Percentiles rank a stretch among this genome's conserved stretches.
Conservation (phyloP, 2,797 vertebrate species). For the Micromesistius poutassou region DNA sequence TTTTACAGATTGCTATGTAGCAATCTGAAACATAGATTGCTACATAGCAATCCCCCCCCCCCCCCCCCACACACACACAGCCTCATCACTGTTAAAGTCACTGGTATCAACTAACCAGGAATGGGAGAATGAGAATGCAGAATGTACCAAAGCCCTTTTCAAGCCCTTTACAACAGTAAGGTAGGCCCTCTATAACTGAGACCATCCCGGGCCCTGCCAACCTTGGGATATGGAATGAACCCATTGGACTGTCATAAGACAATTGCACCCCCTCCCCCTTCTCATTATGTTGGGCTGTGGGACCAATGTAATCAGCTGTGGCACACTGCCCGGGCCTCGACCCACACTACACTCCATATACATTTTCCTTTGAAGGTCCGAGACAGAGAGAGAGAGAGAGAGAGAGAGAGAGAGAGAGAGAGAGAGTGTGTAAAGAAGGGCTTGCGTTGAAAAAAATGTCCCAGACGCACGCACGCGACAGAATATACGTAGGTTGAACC, state of each 20-base stretch:
- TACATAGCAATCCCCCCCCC: background rate
- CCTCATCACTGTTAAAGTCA: slow-evolving; percentile 25
- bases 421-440: background rate
- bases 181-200: background rate
- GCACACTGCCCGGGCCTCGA: slow-evolving; percentile 26
- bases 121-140: slow-evolving; percentile 7
- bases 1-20: slow-evolving; percentile 18
- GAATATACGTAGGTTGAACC: background rate
- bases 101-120: slow-evolving; percentile 29
- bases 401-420: background rate
- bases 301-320: slow-evolving; percentile 50
- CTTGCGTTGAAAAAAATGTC: background rate
- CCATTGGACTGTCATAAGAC: slow-evolving; percentile 54
- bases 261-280: slow-evolving; percentile 41
- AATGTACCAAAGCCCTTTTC: background rate
- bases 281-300: slow-evolving; percentile 61
- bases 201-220: slow-evolving; percentile 15
- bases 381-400: background rate
- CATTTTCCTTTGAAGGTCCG: slow-evolving; percentile 34
- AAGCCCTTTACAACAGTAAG: slow-evolving; percentile 5
- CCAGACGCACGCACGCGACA: background rate
- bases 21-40: too few species aligned
- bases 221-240: slow-evolving; percentile 28
- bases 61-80: background rate
- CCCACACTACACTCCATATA: slow-evolving; percentile 28